These are phyloP conservation scores for Syndactyla subalaris DNA, from an alignment of 2,797 vertebrate genomes.

Conservation along the genomic window DNA sequence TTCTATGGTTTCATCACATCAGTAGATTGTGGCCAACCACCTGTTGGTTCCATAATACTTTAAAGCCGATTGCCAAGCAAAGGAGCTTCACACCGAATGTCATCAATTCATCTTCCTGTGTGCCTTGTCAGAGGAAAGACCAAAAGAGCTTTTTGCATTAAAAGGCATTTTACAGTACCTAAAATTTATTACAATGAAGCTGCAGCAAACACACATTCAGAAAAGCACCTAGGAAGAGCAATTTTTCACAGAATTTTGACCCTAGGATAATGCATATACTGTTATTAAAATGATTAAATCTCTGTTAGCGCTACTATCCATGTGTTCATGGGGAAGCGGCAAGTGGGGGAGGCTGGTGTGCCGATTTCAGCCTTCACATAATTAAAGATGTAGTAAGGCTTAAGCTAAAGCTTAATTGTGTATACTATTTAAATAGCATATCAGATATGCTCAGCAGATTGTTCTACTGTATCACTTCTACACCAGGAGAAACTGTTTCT, in stretches of 20 bases:
- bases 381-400: conserved; percentile 3
- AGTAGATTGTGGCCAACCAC: conserved; percentile 45
- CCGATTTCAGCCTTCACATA: not conserved
- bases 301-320: not conserved
- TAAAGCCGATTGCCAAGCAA: conserved; percentile 37
- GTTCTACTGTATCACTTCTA: not conserved
- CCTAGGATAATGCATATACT: not conserved
- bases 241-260: not conserved
- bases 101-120: not conserved
- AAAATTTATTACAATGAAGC: not conserved
- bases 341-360: not conserved
- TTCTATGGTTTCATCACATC: not conserved
- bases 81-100: not conserved
- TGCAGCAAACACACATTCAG: not conserved
- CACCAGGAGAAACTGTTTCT: not conserved
- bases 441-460: not conserved
- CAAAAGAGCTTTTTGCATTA: not conserved
- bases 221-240: not conserved
- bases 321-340: not conserved
- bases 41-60: conserved; percentile 35
- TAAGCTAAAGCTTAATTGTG: conserved; percentile 29
- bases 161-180: not conserved
- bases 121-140: not conserved
- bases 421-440: not conserved
- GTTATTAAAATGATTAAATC: not conserved